Conservation (phyloP, 2,797 vertebrate genomes). For the Melanotaenia parkinsoni region DNA sequence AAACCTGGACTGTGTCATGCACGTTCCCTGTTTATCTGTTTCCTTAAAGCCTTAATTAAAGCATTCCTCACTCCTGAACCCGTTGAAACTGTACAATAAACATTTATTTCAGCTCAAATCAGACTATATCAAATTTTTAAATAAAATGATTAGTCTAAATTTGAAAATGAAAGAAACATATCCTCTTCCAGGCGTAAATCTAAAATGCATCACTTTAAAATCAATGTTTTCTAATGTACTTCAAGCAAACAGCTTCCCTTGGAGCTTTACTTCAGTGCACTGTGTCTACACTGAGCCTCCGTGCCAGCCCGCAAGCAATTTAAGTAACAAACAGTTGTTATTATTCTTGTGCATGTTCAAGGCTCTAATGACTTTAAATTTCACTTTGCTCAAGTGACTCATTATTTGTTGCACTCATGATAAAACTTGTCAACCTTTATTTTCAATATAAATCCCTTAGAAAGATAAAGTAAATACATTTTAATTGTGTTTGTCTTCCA, state of each 20-base stretch:
- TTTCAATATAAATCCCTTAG: neutral
- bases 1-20: slow-evolving; percentile 45
- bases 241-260: slow-evolving; percentile 6
- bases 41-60: slow-evolving; percentile 69
- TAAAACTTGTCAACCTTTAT: slow-evolving; percentile 8
- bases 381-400: slow-evolving; percentile 23
- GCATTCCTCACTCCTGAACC: slow-evolving; percentile 50
- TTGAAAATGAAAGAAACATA: slow-evolving; percentile 8
- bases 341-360: slow-evolving; percentile 16
- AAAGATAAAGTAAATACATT: neutral
- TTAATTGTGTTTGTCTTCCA: neutral
- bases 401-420: slow-evolving; percentile 3
- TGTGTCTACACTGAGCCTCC: slow-evolving; percentile 9
- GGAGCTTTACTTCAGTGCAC: slow-evolving; percentile 6
- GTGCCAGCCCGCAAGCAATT: slow-evolving; percentile 11
- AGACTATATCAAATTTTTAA: slow-evolving; percentile 26
- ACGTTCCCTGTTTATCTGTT: slow-evolving; percentile 68
- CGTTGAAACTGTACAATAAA: slow-evolving; percentile 1
- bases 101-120: neutral
- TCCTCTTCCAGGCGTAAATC: slow-evolving; percentile 10
- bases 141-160: slow-evolving; percentile 29
- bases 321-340: neutral
- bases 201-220: slow-evolving; percentile 15
- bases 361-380: slow-evolving; percentile 32
- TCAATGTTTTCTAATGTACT: slow-evolving; percentile 35